phyloP scores from a whole-genome alignment of 2,888 invertebrate species.

The Drosophila flavopinicola region DNA sequence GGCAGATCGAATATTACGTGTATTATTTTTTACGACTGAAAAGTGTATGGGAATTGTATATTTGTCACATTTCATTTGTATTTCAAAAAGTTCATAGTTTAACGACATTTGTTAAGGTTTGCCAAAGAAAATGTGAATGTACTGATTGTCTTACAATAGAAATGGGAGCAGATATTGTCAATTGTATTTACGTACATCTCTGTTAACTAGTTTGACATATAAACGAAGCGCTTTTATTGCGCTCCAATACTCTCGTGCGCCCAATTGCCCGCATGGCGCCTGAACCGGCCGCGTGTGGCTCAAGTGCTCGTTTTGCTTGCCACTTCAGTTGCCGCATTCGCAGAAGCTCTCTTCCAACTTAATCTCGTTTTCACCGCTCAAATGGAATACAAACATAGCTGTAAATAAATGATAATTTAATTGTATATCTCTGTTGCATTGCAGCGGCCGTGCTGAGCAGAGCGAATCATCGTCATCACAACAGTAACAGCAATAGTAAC shows the following conservation, averaged over 20 bases:
- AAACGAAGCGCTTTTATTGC: neutral
- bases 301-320: constrained; percentile 31
- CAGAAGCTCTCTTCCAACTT: constrained; percentile 35
- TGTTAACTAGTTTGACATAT: neutral
- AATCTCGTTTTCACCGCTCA: constrained; percentile 74
- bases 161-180: no score
- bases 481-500: constrained; percentile 34
- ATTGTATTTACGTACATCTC: neutral
- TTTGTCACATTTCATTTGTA: no score
- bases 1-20: neutral
- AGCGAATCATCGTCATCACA: constrained; percentile 57
- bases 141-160: no score
- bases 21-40: no score
- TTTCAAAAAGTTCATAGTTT: no score
- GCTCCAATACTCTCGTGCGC: constrained; percentile 12
- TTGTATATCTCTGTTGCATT: constrained; percentile 60
- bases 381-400: constrained; percentile 64
- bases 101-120: no score
- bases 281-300: constrained; percentile 30
- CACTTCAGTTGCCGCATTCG: constrained; percentile 53
- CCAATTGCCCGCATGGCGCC: constrained; percentile 6
- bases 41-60: no score
- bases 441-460: constrained; percentile 70
- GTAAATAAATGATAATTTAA: constrained; percentile 77
- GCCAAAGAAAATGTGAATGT: no score